A percentile compares a stretch with the other conserved stretches of the same genome.
Conservation (phyloP, 2,888 invertebrate species). For the Eupsilia transversa region DNA sequence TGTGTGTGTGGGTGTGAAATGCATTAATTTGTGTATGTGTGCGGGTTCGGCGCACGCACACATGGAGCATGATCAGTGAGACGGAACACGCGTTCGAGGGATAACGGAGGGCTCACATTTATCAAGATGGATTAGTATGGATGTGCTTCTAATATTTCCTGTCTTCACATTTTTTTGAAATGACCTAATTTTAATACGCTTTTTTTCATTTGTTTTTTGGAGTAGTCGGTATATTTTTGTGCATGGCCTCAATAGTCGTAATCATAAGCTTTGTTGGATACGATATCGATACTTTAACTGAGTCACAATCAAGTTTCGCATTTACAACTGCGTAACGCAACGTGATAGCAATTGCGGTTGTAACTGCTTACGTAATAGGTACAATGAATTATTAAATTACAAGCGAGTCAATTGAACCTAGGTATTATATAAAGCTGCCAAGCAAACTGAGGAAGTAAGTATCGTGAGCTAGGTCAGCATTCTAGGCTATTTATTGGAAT, state of each 20-base stretch:
- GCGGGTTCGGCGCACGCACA: slow-evolving; percentile 75
- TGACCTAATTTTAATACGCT: too few species aligned
- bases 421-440: slow-evolving; percentile 53
- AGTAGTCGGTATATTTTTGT: background rate
- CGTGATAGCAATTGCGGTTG: slow-evolving; percentile 56
- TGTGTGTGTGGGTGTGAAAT: slow-evolving; percentile 76
- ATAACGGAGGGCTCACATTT: slow-evolving; percentile 89
- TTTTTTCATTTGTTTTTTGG: background rate
- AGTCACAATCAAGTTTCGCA: slow-evolving; percentile 60
- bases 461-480: slow-evolving; percentile 57
- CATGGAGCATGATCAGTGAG: slow-evolving; percentile 80
- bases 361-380: slow-evolving; percentile 54
- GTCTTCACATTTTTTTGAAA: background rate
- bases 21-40: slow-evolving; percentile 76
- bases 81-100: slow-evolving; percentile 89
- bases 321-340: slow-evolving; percentile 60
- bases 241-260: slow-evolving; percentile 1
- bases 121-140: slow-evolving; percentile 78
- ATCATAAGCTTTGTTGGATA: slow-evolving; percentile 37
- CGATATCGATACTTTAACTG: slow-evolving; percentile 51
- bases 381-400: slow-evolving; percentile 65
- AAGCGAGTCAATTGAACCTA: slow-evolving; percentile 43
- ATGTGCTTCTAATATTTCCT: slow-evolving; percentile 63
- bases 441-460: slow-evolving; percentile 54
- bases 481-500: slow-evolving; percentile 57